Evolutionary conservation across 1,140 invertebrate species (phyloP).

Genomic region (Solenopsis fugax): DNA sequence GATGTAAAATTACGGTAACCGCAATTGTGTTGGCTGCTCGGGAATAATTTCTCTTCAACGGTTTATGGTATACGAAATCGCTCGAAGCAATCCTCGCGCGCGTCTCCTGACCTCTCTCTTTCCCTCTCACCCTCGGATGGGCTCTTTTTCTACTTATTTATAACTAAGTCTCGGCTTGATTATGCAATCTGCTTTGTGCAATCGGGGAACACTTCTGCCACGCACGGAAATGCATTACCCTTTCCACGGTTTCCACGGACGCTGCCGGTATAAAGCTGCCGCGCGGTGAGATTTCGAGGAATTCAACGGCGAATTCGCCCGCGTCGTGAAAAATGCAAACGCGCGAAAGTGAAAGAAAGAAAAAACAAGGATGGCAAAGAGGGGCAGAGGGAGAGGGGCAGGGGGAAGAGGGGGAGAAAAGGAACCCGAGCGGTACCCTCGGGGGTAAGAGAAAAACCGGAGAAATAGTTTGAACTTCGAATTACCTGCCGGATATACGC

Average conservation of each 20-base stretch:
- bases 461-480: slow-evolving; percentile 66
- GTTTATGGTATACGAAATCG: slow-evolving; percentile 33
- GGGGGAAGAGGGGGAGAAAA: not conserved
- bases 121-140: not conserved
- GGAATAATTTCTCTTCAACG: slow-evolving; percentile 16
- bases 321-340: slow-evolving; percentile 46
- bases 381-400: not conserved
- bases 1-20: slow-evolving; percentile 10
- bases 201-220: slow-evolving; percentile 35
- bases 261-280: slow-evolving; percentile 37
- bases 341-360: slow-evolving; percentile 45
- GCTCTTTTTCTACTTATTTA: slow-evolving; percentile 55
- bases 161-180: slow-evolving; percentile 57
- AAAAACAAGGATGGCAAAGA: slow-evolving; percentile 8
- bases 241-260: slow-evolving; percentile 19
- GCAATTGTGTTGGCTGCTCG: not conserved
- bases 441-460: slow-evolving; percentile 47
- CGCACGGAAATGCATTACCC: slow-evolving; percentile 54
- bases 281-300: slow-evolving; percentile 52
- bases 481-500: slow-evolving; percentile 55
- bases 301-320: slow-evolving; percentile 60
- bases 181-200: slow-evolving; percentile 62
- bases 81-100: slow-evolving; percentile 33
- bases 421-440: not conserved
- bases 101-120: not conserved